A percentile compares a stretch with the other conserved stretches of the same genome.
These are phyloP conservation scores for Catocala fraxini DNA, from an alignment of 2,888 invertebrate genomes.

Conservation along the genomic window DNA sequence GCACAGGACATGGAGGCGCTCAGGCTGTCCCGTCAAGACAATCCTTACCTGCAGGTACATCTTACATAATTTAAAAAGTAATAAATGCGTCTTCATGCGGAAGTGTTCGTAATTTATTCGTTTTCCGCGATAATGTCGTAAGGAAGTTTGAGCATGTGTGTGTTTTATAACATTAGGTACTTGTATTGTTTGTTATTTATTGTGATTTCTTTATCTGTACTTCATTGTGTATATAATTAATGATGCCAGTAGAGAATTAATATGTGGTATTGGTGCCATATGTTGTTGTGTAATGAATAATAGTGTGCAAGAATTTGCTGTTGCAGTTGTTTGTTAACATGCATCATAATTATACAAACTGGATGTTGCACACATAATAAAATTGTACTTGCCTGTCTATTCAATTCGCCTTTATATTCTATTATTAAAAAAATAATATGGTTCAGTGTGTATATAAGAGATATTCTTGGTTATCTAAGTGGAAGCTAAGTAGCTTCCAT, in stretches of 20 bases:
- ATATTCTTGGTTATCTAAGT: too few species aligned
- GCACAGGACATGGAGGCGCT: conserved; percentile 95
- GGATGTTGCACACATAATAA: too few species aligned
- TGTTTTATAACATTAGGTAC: neutral
- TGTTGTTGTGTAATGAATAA: neutral
- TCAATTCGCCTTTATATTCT: too few species aligned
- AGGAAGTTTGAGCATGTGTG: conserved; percentile 29
- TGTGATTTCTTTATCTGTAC: neutral
- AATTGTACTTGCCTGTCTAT: too few species aligned
- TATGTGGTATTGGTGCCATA: neutral
- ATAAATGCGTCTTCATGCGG: conserved; percentile 20
- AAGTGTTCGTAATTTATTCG: conserved; percentile 39
- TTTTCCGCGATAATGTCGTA: conserved; percentile 29
- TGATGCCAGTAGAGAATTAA: neutral
- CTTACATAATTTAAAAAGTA: conserved; percentile 35
- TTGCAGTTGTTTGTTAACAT: neutral
- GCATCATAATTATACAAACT: too few species aligned
- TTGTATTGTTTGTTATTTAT: conserved; percentile 2
- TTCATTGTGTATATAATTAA: too few species aligned
- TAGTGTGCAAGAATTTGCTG: neutral
- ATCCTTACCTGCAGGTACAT: conserved; percentile 92
- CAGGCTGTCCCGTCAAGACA: conserved; percentile 93
- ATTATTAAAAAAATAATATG: too few species aligned
- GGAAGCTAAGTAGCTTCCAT: too few species aligned
- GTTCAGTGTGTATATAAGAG: too few species aligned